These are phyloP conservation scores for Tipula unca DNA, from an alignment of 2,888 invertebrate genomes.

Conservation along the genomic window DNA sequence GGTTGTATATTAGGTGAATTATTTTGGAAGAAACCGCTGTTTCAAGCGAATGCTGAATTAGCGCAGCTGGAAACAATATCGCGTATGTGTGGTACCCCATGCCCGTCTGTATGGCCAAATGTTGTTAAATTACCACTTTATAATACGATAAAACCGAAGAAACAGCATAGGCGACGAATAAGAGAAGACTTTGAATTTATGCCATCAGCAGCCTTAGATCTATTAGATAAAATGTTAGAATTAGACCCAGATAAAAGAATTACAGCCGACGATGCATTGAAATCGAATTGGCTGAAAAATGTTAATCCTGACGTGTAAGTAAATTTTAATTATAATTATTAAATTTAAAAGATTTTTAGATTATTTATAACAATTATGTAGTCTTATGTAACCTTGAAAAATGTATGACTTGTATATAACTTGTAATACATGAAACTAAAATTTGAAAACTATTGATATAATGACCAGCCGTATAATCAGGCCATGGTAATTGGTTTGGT, in stretches of 20 bases:
- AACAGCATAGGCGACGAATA: slow-evolving; percentile 77
- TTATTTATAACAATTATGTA: no score
- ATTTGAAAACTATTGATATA: no score
- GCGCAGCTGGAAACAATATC: slow-evolving; percentile 92
- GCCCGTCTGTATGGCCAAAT: slow-evolving; percentile 93
- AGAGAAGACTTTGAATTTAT: slow-evolving; percentile 90
- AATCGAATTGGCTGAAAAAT: slow-evolving; percentile 85
- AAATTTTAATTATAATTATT: slow-evolving; percentile 22
- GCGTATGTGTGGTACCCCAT: slow-evolving; percentile 88
- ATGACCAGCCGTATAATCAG: no score
- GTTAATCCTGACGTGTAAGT: slow-evolving; percentile 85
- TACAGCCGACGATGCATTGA: slow-evolving; percentile 88
- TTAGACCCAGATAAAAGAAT: slow-evolving; percentile 90
- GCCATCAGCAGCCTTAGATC: slow-evolving; percentile 78
- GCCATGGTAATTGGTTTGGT: no score
- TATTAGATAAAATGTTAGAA: slow-evolving; percentile 92
- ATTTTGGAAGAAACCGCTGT: slow-evolving; percentile 90
- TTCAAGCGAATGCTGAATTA: slow-evolving; percentile 90
- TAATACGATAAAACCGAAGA: slow-evolving; percentile 85
- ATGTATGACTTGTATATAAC: no score
- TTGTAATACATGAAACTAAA: no score
- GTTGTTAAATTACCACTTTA: slow-evolving; percentile 90
- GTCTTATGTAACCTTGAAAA: no score
- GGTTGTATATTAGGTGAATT: slow-evolving; percentile 98
- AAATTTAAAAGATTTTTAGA: no score